A percentile compares a stretch with the other conserved stretches of the same genome.
Evolutionary conservation across 2,888 invertebrate genomes (phyloP).

Genomic region (Mesopsocus fuscifrons): DNA sequence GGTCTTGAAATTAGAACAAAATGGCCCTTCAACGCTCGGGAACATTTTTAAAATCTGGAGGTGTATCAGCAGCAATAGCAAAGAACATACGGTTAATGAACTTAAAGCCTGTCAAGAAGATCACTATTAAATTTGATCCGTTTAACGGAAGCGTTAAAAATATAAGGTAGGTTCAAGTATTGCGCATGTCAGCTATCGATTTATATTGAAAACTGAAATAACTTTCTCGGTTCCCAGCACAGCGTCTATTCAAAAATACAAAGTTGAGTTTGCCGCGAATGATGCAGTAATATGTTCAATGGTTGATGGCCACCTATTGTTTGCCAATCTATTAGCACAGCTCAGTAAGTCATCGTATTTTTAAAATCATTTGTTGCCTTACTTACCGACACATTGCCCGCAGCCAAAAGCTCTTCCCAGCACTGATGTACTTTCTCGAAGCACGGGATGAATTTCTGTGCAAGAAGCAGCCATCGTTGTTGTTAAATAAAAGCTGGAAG

Average conservation of each 20-base stretch:
- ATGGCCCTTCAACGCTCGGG: constrained; percentile 65
- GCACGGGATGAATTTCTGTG: constrained; percentile 14
- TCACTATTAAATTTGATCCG: constrained; percentile 68
- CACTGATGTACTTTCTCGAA: constrained; percentile 22
- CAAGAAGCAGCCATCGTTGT: constrained; percentile 14
- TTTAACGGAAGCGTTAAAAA: constrained; percentile 50
- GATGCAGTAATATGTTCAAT: no score
- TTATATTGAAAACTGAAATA: no score
- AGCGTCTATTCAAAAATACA: no score
- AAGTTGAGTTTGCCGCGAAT: no score
- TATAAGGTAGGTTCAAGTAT: constrained; percentile 31
- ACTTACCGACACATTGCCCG: constrained; percentile 27
- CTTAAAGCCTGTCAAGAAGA: constrained; percentile 57
- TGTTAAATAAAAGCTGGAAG: constrained; percentile 8
- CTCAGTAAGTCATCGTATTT: no score
- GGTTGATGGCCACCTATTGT: no score
- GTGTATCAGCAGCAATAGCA: constrained; percentile 48
- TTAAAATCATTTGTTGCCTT: no score
- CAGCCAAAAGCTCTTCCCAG: constrained; percentile 34
- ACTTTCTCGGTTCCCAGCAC: no score
- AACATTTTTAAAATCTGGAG: constrained; percentile 40
- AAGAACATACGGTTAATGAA: constrained; percentile 52
- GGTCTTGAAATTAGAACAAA: constrained; percentile 19
- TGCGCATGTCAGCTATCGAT: no score
- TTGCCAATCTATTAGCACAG: no score